A percentile compares a stretch with the other conserved stretches of the same genome.
These are phyloP conservation scores for Drosophila pseudoobscura DNA, from an alignment of 1,140 invertebrate species.

Conservation along the genomic window DNA sequence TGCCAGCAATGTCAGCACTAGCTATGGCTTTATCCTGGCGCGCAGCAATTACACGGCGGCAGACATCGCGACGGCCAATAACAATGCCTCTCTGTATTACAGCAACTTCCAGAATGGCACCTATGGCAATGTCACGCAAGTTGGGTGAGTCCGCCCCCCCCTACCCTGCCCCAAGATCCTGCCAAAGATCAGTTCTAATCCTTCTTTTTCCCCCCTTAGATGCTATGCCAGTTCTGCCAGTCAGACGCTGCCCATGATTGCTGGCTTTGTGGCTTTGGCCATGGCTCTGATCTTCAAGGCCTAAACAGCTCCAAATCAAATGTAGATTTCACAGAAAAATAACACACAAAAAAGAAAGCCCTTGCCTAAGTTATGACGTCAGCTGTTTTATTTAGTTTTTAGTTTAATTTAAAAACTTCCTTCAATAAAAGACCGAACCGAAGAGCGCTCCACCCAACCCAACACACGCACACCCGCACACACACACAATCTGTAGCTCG, in stretches of 20 bases:
- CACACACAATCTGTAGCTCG: constrained; percentile 12
- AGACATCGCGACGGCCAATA: constrained; percentile 10
- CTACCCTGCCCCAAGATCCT: too few species aligned
- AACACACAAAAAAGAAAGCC: constrained; percentile 7
- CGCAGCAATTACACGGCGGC: neutral
- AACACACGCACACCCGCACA: constrained; percentile 20
- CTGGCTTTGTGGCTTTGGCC: constrained; percentile 54
- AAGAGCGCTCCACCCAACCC: constrained; percentile 24
- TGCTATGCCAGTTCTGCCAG: constrained; percentile 35
- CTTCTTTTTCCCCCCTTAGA: neutral
- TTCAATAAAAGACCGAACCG: constrained; percentile 41
- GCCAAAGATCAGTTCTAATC: neutral
- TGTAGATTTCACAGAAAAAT: neutral
- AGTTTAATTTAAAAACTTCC: constrained; percentile 52
- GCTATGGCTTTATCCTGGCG: constrained; percentile 55
- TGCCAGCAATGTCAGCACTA: neutral
- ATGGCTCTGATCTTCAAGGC: constrained; percentile 55
- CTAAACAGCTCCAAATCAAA: constrained; percentile 2
- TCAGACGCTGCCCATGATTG: constrained; percentile 50
- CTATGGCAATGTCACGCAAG: constrained; percentile 29
- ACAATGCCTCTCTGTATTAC: constrained; percentile 16
- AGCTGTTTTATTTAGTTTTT: constrained; percentile 76
- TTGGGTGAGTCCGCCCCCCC: constrained; percentile 28
- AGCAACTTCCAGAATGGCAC: constrained; percentile 29
- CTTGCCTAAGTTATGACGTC: constrained; percentile 40